Evolutionary conservation across 1,140 invertebrate species (phyloP).

Genomic region (Ceratina calcarata): DNA sequence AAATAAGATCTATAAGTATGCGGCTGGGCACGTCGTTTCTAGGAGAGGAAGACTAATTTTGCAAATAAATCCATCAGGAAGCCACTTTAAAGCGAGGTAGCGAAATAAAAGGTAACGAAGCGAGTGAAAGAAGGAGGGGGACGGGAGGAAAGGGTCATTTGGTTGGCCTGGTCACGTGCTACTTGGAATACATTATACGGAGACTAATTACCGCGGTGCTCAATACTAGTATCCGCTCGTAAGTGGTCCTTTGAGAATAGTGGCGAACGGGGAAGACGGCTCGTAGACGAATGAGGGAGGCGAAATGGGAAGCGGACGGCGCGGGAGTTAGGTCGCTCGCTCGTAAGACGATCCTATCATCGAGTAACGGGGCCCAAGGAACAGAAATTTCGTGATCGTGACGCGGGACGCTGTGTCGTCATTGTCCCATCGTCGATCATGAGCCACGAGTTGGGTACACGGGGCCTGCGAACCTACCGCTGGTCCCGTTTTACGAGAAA

Average conservation of each 20-base stretch:
- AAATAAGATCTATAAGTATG: not conserved
- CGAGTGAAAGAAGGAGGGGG: not conserved
- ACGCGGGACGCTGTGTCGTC: slow-evolving; percentile 64
- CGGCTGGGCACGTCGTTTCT: not conserved
- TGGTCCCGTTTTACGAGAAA: slow-evolving; percentile 61
- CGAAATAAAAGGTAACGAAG: not conserved
- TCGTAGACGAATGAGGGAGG: slow-evolving; percentile 54
- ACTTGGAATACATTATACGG: slow-evolving; percentile 44
- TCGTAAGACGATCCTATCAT: slow-evolving; percentile 73
- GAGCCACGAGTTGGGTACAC: slow-evolving; percentile 60
- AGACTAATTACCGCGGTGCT: slow-evolving; percentile 70
- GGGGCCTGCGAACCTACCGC: slow-evolving; percentile 57
- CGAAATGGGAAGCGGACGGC: slow-evolving; percentile 62
- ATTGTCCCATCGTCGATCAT: slow-evolving; percentile 67
- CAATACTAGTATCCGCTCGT: slow-evolving; percentile 58
- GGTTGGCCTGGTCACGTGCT: slow-evolving; percentile 5
- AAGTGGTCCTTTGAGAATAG: slow-evolving; percentile 61
- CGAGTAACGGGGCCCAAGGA: slow-evolving; percentile 70
- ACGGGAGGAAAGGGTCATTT: not conserved
- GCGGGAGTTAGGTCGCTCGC: slow-evolving; percentile 43
- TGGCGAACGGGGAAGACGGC: slow-evolving; percentile 41
- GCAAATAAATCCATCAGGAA: not conserved
- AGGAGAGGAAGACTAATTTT: slow-evolving; percentile 1
- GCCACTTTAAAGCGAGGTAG: not conserved
- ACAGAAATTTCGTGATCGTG: slow-evolving; percentile 75